Conservation (phyloP, 2,797 vertebrate species). For the Amazonetta brasiliensis region DNA sequence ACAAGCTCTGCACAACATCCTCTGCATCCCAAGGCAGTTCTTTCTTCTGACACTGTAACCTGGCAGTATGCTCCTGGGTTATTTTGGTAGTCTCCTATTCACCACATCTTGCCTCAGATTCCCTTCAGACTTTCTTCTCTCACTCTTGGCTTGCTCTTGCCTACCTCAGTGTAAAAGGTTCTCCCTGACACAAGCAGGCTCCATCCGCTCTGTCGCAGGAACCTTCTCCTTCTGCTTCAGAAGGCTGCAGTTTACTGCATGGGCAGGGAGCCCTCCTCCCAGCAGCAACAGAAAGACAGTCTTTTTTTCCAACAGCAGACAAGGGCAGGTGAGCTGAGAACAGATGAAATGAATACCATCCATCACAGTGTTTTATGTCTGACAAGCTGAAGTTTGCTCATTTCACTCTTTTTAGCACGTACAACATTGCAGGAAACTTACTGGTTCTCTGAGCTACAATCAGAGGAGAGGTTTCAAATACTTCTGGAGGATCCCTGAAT, state of each 20-base stretch:
- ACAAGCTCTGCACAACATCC: rapidly evolving
- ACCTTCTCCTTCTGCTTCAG: background rate
- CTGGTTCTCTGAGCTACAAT: background rate
- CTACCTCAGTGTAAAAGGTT: background rate
- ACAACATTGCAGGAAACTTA: rapidly evolving
- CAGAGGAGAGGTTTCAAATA: background rate
- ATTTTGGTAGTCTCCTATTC: background rate
- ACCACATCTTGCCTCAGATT: background rate
- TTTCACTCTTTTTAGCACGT: background rate
- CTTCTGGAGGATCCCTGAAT: background rate
- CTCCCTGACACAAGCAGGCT: background rate
- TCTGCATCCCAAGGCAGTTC: background rate
- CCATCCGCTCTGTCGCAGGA: background rate
- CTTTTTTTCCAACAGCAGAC: background rate
- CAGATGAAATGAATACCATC: background rate
- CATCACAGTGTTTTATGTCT: background rate
- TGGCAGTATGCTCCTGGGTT: background rate
- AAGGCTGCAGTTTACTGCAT: background rate
- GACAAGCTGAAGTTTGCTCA: background rate
- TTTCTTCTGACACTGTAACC: background rate
- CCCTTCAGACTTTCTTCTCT: background rate
- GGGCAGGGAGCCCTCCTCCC: background rate
- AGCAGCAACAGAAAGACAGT: background rate
- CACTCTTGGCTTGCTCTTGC: background rate
- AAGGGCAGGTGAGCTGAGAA: background rate